Conservation (phyloP, 2,797 vertebrate species). For the Pipistrellus nathusii region DNA sequence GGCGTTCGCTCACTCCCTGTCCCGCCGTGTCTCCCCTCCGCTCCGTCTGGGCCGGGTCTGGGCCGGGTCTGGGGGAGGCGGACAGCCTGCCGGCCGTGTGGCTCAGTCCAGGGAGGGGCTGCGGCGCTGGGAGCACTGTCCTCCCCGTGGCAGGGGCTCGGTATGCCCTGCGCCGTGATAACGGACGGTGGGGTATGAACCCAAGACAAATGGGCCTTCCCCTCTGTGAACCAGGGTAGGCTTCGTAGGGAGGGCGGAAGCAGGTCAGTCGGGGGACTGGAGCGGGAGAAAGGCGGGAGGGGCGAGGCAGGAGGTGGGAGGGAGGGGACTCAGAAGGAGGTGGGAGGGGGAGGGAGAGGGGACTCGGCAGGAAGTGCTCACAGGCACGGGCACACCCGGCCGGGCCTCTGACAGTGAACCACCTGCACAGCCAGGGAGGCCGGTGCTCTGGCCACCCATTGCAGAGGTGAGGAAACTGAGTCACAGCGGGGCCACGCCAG, state of each 20-base stretch:
- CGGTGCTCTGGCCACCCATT: background rate
- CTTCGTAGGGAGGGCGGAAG: background rate
- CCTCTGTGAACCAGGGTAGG: fast-evolving
- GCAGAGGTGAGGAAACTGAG: background rate
- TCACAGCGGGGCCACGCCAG: background rate
- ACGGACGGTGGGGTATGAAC: background rate
- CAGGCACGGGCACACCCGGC: fast-evolving
- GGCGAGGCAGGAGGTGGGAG: fast-evolving
- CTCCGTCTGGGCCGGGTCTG: fast-evolving
- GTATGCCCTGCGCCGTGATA: fast-evolving
- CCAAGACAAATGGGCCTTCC: background rate
- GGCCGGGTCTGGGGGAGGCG: background rate
- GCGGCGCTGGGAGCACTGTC: fast-evolving
- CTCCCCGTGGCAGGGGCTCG: background rate
- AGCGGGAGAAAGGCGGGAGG: fast-evolving
- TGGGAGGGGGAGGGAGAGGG: background rate
- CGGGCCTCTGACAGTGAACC: background rate
- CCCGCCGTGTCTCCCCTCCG: fast-evolving
- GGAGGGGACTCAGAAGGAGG: fast-evolving
- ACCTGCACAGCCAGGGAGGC: too few species aligned
- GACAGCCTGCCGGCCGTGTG: background rate
- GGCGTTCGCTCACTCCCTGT: fast-evolving
- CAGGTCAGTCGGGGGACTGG: background rate
- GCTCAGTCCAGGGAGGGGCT: fast-evolving
- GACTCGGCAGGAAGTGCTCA: fast-evolving